A percentile compares a stretch with the other conserved stretches of the same genome.
Evolutionary conservation across 2,797 vertebrate species (phyloP).

Genomic region (Sarcophilus harrisii): DNA sequence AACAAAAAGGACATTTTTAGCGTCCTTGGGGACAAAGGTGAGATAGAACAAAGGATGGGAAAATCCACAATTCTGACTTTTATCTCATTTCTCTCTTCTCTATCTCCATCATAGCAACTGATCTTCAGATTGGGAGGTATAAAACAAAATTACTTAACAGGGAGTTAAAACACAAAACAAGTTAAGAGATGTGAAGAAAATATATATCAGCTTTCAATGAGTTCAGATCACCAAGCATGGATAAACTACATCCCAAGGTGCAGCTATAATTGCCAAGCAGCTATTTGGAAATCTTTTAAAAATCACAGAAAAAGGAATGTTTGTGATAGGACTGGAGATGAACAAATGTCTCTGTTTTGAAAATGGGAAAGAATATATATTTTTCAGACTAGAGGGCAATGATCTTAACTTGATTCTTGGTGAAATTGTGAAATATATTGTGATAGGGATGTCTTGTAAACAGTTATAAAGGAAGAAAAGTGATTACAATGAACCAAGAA

Average conservation of each 20-base stretch:
- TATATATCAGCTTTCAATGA: neutral
- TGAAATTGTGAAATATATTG: neutral
- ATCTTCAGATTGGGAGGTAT: neutral
- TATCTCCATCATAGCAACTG: neutral
- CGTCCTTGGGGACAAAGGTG: neutral
- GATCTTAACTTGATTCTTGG: neutral
- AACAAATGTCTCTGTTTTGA: neutral
- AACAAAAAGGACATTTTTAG: neutral
- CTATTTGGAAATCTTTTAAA: neutral
- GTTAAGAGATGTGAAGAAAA: neutral
- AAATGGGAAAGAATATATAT: neutral
- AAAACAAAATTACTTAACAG: neutral
- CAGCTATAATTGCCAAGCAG: neutral
- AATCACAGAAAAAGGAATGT: neutral
- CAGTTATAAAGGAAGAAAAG: neutral
- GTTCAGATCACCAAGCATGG: neutral
- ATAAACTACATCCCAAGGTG: neutral
- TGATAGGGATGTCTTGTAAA: neutral
- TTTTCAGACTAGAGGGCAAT: neutral
- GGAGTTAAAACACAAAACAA: neutral
- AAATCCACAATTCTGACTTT: neutral
- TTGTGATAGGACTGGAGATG: neutral
- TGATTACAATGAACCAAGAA: neutral
- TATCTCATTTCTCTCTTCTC: neutral
- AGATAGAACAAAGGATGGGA: neutral